Percentiles rank a stretch among this genome's conserved stretches.
Evolutionary conservation across 2,797 vertebrate species (phyloP).

Genomic region (Buphagus erythrorhynchus): DNA sequence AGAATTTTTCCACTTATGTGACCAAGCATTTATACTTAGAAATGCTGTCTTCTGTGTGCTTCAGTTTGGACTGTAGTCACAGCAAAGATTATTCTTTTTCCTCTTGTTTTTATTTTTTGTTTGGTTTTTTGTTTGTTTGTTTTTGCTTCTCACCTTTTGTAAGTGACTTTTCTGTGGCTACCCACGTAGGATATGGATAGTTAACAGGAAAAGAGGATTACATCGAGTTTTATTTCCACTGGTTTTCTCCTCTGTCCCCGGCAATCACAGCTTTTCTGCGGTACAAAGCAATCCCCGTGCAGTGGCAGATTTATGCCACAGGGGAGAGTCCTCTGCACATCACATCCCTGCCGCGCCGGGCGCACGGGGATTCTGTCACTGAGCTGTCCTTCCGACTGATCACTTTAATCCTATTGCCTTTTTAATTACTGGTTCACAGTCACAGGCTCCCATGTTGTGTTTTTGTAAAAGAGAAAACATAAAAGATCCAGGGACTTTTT

Average conservation of each 20-base stretch:
- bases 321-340: constrained; percentile 51
- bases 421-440: neutral
- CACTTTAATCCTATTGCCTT: neutral
- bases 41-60: neutral
- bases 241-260: neutral
- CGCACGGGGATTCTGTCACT: neutral
- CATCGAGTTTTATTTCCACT: neutral
- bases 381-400: neutral
- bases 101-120: too few species aligned
- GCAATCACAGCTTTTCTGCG: accelerated
- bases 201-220: neutral
- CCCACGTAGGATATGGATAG: accelerated
- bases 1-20: neutral
- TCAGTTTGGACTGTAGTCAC: neutral
- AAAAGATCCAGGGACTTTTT: neutral
- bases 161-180: neutral
- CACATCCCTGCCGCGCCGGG: neutral
- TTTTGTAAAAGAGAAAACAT: neutral
- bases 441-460: neutral
- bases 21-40: neutral
- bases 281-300: neutral
- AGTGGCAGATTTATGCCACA: constrained; percentile 53
- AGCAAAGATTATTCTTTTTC: neutral
- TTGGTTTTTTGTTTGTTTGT: too few species aligned
- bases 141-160: neutral